These are phyloP conservation scores for Meliscaeva auricollis DNA, from an alignment of 2,888 invertebrate species.

Conservation along the genomic window DNA sequence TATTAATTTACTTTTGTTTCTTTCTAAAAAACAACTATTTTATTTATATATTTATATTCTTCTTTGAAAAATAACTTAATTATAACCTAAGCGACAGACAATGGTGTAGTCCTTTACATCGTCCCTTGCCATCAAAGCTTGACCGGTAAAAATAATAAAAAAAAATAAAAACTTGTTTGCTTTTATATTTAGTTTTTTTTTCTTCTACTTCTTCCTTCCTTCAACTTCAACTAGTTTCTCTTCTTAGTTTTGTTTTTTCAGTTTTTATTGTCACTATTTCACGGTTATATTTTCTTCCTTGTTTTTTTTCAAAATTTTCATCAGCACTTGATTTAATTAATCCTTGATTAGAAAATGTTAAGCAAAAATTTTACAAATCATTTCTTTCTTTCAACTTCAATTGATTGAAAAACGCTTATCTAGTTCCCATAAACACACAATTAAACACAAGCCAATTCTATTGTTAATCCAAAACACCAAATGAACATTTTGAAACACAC, in stretches of 20 bases:
- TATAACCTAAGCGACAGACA: slow-evolving; percentile 81
- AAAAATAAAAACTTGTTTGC: slow-evolving; percentile 53
- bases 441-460: slow-evolving; percentile 5
- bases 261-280: slow-evolving; percentile 28
- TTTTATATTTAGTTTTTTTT: slow-evolving; percentile 52
- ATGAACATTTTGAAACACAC: slow-evolving; percentile 26
- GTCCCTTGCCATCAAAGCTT: slow-evolving; percentile 84
- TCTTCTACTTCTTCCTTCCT: slow-evolving; percentile 41
- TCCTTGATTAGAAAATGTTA: slow-evolving; percentile 31
- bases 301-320: slow-evolving; percentile 7
- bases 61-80: slow-evolving; percentile 77
- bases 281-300: slow-evolving; percentile 36
- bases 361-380: slow-evolving; percentile 31
- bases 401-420: slow-evolving; percentile 60
- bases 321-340: not conserved
- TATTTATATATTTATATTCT: slow-evolving; percentile 62
- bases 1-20: slow-evolving; percentile 54
- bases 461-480: slow-evolving; percentile 65
- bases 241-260: slow-evolving; percentile 40
- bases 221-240: too few relatives aligned
- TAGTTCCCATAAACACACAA: slow-evolving; percentile 10
- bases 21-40: slow-evolving; percentile 36
- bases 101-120: slow-evolving; percentile 83
- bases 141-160: slow-evolving; percentile 83
- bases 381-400: slow-evolving; percentile 39